Base-by-base conservation (phyloP, 1,140 invertebrate species). In the Eubasilissa regina region DNA sequence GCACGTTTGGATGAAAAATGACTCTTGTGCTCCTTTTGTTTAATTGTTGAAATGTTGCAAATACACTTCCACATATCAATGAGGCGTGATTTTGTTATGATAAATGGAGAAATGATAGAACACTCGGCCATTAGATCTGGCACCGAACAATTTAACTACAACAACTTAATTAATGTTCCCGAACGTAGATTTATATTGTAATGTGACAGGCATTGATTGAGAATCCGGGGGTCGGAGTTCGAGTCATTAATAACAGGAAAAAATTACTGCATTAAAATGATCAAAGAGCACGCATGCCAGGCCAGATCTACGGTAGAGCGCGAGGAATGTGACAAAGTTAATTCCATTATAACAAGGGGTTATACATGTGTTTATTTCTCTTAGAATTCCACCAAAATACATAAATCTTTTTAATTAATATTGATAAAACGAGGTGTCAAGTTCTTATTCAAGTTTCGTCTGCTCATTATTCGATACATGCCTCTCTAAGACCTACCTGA, bases 141-240 rank as follows among this genome's bases (percentile, higher is more conserved):
- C 58, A 51, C 45, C 64, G 75, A 55, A 55, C 75, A 60, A 64
- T 77, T 77, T 77, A 44, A 48, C 47, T 68, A 62, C 45, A 64
- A 77, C 75, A 77, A 68, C 75, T 77, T 77, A 77, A 77, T 77
- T 77, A 64, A 77, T 77, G 75, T 77, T 77, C 62, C 64, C 62
- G 13, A 64, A 68, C 62, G 45, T 12, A 68, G 75, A 76, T 62
- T 58, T 48, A 58, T 66, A 48, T 44, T 45, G 66, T 60, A 25
- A 76, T 66, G 56, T 60, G 55, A 48, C 56, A 60, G 75, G 51
- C 75, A 68, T 68, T 77, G 75, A 77, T 77, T 15, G 62, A 77
- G 51, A 25, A 70, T 53, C 35, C 8, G 35, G 8, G 15, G 64
- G 60, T 68, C 44, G 43, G 47, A 15, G 62, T 17, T 77, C 47